Percentiles rank a stretch among this genome's conserved stretches.
phyloP scores from a whole-genome alignment of 1,140 invertebrate genomes.

The Drosophila pseudoobscura region DNA sequence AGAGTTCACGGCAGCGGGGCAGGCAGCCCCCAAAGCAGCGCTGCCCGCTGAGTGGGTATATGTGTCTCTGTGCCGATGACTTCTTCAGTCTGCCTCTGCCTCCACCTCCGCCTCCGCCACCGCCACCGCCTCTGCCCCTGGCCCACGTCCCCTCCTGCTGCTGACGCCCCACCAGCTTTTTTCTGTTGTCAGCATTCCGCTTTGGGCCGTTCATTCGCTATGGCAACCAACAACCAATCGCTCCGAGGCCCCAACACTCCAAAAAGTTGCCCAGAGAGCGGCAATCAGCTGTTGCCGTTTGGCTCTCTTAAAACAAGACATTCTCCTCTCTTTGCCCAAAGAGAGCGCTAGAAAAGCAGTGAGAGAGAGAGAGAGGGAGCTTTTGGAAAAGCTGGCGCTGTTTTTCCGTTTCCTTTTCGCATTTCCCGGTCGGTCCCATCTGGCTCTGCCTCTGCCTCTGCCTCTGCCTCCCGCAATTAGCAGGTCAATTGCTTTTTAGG shows the following conservation, averaged over 20 bases:
- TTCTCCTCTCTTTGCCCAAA: slow-evolving; percentile 1
- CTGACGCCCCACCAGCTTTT: not conserved
- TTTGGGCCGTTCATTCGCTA: slow-evolving; percentile 78
- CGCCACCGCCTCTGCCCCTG: not conserved
- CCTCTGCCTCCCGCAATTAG: slow-evolving; percentile 63
- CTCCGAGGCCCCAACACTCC: slow-evolving; percentile 26
- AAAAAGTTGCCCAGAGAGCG: slow-evolving; percentile 7
- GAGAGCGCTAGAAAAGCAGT: slow-evolving; percentile 3
- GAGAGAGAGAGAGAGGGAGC: slow-evolving; percentile 18
- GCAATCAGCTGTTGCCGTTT: slow-evolving; percentile 39
- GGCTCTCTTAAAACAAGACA: slow-evolving; percentile 12
- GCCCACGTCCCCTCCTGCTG: not conserved
- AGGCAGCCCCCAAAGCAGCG: slow-evolving; percentile 26
- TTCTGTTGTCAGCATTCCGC: slow-evolving; percentile 57
- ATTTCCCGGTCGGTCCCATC: no score
- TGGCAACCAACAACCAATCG: slow-evolving; percentile 80
- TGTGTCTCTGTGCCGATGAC: slow-evolving; percentile 83
- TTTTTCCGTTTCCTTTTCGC: slow-evolving; percentile 14
- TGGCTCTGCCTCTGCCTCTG: no score
- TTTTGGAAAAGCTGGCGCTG: slow-evolving; percentile 30
- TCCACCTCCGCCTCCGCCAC: no score
- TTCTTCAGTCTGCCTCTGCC: slow-evolving; percentile 60
- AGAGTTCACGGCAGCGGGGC: slow-evolving; percentile 12
- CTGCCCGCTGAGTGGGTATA: slow-evolving; percentile 77
- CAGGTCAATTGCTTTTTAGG: slow-evolving; percentile 82